Base-by-base conservation (phyloP, 2,113 vertebrate species). In the Hydrolagus affinis region DNA sequence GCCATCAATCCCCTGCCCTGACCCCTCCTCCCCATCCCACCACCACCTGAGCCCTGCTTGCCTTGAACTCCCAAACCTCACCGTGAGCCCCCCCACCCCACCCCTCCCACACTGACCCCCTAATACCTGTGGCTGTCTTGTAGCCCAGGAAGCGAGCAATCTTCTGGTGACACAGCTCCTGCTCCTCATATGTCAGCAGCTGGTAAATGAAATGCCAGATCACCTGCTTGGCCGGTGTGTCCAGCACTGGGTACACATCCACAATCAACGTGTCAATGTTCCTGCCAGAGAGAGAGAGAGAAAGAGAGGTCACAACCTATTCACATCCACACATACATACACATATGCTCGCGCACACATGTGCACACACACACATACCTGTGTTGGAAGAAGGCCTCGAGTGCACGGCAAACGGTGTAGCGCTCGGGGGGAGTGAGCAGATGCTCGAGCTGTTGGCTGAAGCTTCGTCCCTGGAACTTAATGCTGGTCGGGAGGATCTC, bases 121-220 rank as follows among this genome's bases (percentile, higher is more conserved):
- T 28, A 70, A 64, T 86, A 95, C 95, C 92, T 86, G 93, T 90
- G 88, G 94, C 89, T 32, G 93, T 91, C 70, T 96, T 96, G 94
- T 93, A 97, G 86, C 98, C 98, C 70, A 99, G 95, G 90, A 99
- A 99, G 86, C 97, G 94, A 0, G 96, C 95, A 68, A 99, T 97
- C 91, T 99, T 99, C 93, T 93, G 95, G 90, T 96, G 97, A 89
- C 97, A 99, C 86, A 96, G 95, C 66, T 98, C 97, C 88, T 99
- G 98, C 89, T 99, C 98, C 88, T 99, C 97, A 0, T 98, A 98
- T 0, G 95, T 99, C 91, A 99, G 90, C 89, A 99, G 92, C 93
- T 99, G 98, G 93, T 98, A 98, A 90, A 99, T 91, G 89, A 99
- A 99, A 91, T 98, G 97, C 98, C 98, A 99, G 85, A 99, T 95